phyloP scores from a whole-genome alignment of 2,888 invertebrate species.

The Andrena trimmerana region DNA sequence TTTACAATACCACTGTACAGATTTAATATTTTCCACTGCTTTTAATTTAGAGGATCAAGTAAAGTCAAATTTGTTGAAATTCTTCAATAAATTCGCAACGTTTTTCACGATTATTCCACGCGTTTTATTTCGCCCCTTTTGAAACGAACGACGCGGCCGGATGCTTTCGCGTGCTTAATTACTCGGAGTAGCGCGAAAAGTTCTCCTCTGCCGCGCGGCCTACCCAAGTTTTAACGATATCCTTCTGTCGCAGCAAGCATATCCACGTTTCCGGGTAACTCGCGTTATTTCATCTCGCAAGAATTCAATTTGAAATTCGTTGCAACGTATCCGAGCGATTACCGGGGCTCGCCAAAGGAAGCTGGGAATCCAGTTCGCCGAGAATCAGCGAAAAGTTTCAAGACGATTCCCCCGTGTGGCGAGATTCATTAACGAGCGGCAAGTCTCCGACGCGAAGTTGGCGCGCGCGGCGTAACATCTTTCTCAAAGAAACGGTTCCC shows the following conservation, averaged over 20 bases:
- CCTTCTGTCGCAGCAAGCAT: conserved; percentile 35
- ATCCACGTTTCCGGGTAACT: not conserved
- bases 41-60: too few species aligned
- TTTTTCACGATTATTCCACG: conserved; percentile 4
- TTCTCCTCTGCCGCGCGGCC: conserved; percentile 27
- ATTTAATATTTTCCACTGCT: too few species aligned
- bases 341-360: not conserved
- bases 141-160: conserved; percentile 35
- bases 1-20: too few species aligned
- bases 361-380: not conserved
- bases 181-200: conserved; percentile 56
- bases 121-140: conserved; percentile 59
- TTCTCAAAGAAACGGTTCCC: conserved; percentile 49
- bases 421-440: conserved; percentile 39
- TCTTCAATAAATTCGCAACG: too few species aligned
- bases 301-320: not conserved
- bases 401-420: conserved; percentile 23
- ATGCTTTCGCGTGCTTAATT: conserved; percentile 75
- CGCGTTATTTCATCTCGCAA: not conserved
- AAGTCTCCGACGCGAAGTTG: conserved; percentile 17
- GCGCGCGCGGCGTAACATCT: conserved; percentile 12
- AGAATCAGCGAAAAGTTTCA: conserved; percentile 24
- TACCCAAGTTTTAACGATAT: conserved; percentile 66
- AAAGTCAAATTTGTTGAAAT: too few species aligned
- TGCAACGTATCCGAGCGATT: not conserved